A percentile compares a stretch with the other conserved stretches of the same genome.
Evolutionary conservation across 1,140 invertebrate species (phyloP).

Genomic region (Anastrepha ludens): DNA sequence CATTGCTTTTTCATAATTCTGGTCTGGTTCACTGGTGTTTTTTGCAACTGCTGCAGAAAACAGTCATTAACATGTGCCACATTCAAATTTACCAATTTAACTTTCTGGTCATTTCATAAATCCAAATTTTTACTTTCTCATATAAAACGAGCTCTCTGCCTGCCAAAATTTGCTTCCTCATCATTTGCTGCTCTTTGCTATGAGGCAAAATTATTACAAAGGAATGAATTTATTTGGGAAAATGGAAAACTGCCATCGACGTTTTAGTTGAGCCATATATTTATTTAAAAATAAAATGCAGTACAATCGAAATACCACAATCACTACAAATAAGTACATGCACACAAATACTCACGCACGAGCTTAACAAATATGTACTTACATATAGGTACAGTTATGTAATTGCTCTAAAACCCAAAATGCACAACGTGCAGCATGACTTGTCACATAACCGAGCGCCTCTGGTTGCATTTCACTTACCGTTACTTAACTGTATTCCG

Average conservation of each 20-base stretch:
- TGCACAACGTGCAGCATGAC: background rate
- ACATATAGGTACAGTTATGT: background rate
- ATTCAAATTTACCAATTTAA: background rate
- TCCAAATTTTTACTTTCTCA: background rate
- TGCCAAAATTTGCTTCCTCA: background rate
- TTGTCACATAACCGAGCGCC: background rate
- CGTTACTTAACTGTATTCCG: background rate
- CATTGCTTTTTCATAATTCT: no score
- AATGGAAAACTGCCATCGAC: no score
- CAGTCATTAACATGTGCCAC: background rate
- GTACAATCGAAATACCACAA: no score
- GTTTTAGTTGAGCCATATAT: no score
- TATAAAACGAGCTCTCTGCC: background rate
- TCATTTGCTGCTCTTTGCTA: background rate
- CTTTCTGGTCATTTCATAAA: slow-evolving; percentile 11
- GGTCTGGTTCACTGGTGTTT: no score
- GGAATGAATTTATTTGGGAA: no score
- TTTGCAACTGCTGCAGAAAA: background rate
- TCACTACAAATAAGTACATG: no score
- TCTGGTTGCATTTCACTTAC: background rate
- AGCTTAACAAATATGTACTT: background rate
- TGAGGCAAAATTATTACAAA: background rate
- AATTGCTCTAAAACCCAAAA: background rate
- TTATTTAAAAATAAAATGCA: no score
- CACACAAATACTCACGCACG: background rate